These are phyloP conservation scores for Coluber constrictor DNA, from an alignment of 2,797 vertebrate species.

Conservation along the genomic window DNA sequence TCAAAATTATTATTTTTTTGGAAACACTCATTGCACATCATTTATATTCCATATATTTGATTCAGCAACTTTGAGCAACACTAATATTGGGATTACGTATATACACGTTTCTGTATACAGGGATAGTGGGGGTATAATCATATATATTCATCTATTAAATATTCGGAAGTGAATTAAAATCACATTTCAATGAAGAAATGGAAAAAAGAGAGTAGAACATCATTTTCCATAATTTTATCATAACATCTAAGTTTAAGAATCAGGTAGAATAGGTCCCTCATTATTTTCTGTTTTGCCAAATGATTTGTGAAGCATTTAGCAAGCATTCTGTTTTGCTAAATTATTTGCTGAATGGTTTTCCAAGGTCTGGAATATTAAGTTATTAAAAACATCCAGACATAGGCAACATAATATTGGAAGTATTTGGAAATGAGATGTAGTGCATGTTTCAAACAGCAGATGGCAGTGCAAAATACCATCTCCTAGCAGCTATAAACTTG, in stretches of 20 bases:
- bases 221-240: not conserved
- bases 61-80: not conserved
- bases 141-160: not conserved
- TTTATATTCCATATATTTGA: not conserved
- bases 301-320: not conserved
- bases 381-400: not conserved
- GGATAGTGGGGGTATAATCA: not conserved
- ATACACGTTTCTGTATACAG: not conserved
- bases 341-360: conserved; percentile 5
- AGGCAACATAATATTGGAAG: not conserved
- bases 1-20: not conserved
- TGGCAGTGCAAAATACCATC: conserved; percentile 59
- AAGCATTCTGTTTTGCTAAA: conserved; percentile 11
- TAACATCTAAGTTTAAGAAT: not conserved
- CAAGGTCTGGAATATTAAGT: not conserved
- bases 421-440: conserved; percentile 26
- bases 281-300: conserved; percentile 21
- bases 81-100: not conserved
- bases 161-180: not conserved
- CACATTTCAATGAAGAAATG: not conserved
- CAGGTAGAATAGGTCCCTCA: not conserved
- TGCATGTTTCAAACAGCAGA: conserved; percentile 59
- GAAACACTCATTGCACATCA: not conserved
- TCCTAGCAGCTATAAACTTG: conserved; percentile 15
- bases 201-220: not conserved